These are phyloP conservation scores for Hydrocynus forskahlii DNA, from an alignment of 2,797 vertebrate genomes.

Conservation along the genomic window DNA sequence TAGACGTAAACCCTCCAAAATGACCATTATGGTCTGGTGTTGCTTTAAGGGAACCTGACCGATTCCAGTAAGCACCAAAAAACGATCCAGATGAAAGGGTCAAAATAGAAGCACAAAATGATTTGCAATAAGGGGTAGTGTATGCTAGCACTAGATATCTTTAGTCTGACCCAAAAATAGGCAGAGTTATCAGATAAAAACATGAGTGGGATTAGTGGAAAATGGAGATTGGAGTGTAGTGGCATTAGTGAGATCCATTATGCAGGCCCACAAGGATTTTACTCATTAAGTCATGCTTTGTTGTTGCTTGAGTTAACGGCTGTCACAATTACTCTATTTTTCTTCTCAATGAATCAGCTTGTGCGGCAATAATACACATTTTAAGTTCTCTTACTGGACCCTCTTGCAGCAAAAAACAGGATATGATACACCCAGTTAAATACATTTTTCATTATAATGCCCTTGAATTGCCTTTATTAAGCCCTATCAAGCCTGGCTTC, in stretches of 20 bases:
- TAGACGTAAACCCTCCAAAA: neutral
- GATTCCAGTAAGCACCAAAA: neutral
- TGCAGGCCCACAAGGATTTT: conserved; percentile 16
- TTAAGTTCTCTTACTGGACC: neutral
- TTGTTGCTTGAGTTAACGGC: neutral
- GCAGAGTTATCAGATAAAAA: conserved; percentile 36
- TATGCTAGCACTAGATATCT: conserved; percentile 16
- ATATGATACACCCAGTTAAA: too few relatives aligned
- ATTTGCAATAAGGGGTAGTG: conserved; percentile 15
- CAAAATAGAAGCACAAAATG: conserved; percentile 5
- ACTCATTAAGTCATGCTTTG: conserved; percentile 9
- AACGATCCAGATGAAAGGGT: neutral
- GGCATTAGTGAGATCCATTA: conserved; percentile 34
- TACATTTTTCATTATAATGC: neutral
- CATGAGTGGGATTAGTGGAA: conserved; percentile 37
- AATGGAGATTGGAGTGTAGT: conserved; percentile 12
- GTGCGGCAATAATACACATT: neutral
- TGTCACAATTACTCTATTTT: too few relatives aligned
- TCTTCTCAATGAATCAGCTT: neutral
- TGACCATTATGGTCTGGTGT: neutral
- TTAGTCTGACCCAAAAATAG: conserved; percentile 45
- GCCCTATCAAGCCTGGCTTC: neutral
- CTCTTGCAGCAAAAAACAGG: neutral
- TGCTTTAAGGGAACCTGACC: neutral
- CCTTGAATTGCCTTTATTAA: neutral